phyloP scores from a whole-genome alignment of 2,888 invertebrate genomes.

The Nemotelus nigrinus region DNA sequence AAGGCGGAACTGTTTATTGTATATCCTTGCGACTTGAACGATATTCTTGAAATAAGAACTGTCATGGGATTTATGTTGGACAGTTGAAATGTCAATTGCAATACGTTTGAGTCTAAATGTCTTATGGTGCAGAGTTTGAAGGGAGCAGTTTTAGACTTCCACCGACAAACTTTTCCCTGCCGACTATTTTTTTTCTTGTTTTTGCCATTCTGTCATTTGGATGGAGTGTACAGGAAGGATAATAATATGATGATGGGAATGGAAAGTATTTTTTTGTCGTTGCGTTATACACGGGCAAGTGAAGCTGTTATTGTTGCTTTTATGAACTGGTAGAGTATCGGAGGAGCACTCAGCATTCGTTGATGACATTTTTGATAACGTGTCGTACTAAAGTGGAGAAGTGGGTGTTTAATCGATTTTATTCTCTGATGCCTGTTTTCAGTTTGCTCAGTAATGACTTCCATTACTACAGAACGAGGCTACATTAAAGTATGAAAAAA shows the following conservation, averaged over 20 bases:
- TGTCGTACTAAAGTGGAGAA: not conserved
- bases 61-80: constrained; percentile 47
- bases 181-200: too few species aligned
- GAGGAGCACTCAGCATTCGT: not conserved
- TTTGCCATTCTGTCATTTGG: not conserved
- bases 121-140: constrained; percentile 35
- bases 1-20: constrained; percentile 5
- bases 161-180: constrained; percentile 61
- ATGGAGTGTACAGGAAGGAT: not conserved
- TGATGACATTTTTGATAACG: constrained; percentile 4
- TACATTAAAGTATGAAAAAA: not conserved
- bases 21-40: constrained; percentile 13
- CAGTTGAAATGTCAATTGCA: constrained; percentile 49
- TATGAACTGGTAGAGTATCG: not conserved
- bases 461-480: not conserved
- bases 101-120: constrained; percentile 49
- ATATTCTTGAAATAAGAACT: constrained; percentile 7
- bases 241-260: constrained; percentile 16
- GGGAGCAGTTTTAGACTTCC: constrained; percentile 37
- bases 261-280: constrained; percentile 1
- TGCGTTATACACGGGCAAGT: constrained; percentile 2
- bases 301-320: constrained; percentile 25
- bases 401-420: constrained; percentile 3
- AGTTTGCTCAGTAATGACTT: not conserved
- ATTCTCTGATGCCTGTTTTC: not conserved